phyloP scores from a whole-genome alignment of 2,113 vertebrate genomes.

The Daphoenositta chrysoptera region DNA sequence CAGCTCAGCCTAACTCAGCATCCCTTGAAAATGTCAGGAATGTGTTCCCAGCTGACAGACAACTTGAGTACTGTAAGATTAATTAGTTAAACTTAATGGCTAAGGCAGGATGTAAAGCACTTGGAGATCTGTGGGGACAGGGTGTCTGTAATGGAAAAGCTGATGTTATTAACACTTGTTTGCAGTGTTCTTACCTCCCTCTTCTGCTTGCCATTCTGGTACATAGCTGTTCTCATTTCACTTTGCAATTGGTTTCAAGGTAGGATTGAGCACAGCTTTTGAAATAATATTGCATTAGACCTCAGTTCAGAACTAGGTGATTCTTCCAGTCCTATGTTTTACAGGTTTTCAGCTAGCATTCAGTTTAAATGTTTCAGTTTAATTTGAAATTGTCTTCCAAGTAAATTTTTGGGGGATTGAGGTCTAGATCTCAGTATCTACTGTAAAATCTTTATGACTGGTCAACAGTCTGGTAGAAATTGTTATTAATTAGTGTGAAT shows the following conservation, averaged over 20 bases:
- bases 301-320: background rate
- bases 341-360: background rate
- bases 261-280: background rate
- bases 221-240: background rate
- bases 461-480: background rate
- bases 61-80: background rate
- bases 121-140: background rate
- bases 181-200: background rate
- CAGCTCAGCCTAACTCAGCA: background rate
- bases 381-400: background rate
- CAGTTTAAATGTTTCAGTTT: background rate
- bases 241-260: background rate
- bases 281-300: background rate
- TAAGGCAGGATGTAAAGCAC: background rate
- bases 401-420: background rate
- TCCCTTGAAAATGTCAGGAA: background rate
- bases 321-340: background rate
- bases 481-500: background rate
- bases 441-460: background rate
- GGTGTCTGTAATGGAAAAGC: background rate
- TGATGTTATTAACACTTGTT: background rate
- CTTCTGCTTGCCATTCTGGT: background rate
- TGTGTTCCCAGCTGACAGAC: background rate
- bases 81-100: background rate
- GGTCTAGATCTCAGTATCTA: background rate